These are phyloP conservation scores for Patiria pectinifera DNA, from an alignment of 53 echinoderm and acorn worm genomes.

Conservation along the genomic window DNA sequence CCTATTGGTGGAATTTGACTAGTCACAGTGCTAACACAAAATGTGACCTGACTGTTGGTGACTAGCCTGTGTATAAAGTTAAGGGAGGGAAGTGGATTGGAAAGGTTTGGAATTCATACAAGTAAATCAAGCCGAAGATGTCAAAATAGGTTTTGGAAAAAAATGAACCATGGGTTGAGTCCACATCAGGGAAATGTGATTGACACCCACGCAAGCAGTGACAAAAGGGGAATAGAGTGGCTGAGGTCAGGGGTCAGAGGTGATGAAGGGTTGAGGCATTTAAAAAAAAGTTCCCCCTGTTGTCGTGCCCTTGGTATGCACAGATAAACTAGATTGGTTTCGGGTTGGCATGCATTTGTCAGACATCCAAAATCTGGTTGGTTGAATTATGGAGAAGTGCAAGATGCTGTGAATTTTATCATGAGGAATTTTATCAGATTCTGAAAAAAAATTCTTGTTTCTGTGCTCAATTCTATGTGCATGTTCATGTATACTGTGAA, in stretches of 20 bases:
- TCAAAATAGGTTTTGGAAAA: too few relatives aligned
- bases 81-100: too few relatives aligned
- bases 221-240: neutral
- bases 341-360: neutral
- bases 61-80: too few relatives aligned
- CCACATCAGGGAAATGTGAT: too few relatives aligned
- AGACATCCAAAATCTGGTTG: neutral
- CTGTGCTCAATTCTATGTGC: neutral
- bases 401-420: conserved; percentile 31
- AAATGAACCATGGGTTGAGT: too few relatives aligned
- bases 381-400: neutral
- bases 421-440: conserved; percentile 2
- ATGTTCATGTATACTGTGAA: neutral
- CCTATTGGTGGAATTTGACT: too few relatives aligned
- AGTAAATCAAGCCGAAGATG: too few relatives aligned
- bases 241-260: neutral
- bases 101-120: too few relatives aligned
- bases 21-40: too few relatives aligned
- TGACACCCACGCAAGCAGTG: neutral
- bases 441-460: neutral
- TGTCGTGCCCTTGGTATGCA: neutral
- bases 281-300: too few relatives aligned
- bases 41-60: too few relatives aligned
- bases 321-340: conserved; percentile 3
- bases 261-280: neutral